Percentiles rank a stretch among this genome's conserved stretches.
These are phyloP conservation scores for Ciconia maguari DNA, from an alignment of 2,113 vertebrate genomes.

Conservation along the genomic window DNA sequence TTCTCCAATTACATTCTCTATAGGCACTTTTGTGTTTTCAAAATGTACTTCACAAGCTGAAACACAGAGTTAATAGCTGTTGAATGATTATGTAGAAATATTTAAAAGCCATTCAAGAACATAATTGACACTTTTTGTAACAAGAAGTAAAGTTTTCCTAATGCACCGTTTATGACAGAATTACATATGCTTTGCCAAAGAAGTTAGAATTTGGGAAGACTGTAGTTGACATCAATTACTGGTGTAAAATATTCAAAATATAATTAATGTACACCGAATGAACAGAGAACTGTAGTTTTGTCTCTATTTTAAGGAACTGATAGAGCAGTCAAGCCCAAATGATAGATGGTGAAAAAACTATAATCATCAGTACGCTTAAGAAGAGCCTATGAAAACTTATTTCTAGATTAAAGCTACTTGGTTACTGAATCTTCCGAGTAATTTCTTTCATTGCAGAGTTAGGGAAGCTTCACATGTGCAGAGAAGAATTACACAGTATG, in stretches of 20 bases:
- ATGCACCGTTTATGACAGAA: not conserved
- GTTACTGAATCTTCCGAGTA: not conserved
- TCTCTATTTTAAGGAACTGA: not conserved
- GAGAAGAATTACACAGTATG: too few relatives aligned
- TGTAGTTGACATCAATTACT: not conserved
- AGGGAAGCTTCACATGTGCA: not conserved
- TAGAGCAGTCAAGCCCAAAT: not conserved
- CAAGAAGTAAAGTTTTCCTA: not conserved
- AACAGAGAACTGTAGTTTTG: not conserved
- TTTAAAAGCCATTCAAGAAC: not conserved
- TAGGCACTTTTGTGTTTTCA: constrained; percentile 90
- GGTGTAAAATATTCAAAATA: not conserved
- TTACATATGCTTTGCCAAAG: not conserved
- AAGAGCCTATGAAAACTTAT: not conserved
- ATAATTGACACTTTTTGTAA: not conserved
- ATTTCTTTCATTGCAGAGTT: not conserved
- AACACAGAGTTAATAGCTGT: not conserved
- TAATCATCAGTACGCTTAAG: not conserved
- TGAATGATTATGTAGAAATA: not conserved
- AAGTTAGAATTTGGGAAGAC: not conserved
- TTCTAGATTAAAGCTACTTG: not conserved
- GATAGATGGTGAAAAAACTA: not conserved
- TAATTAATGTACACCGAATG: not conserved
- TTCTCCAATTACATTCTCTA: constrained; percentile 95
- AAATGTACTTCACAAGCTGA: constrained; percentile 92